phyloP scores from a whole-genome alignment of 2,113 vertebrate species.

The Grantiella picta region DNA sequence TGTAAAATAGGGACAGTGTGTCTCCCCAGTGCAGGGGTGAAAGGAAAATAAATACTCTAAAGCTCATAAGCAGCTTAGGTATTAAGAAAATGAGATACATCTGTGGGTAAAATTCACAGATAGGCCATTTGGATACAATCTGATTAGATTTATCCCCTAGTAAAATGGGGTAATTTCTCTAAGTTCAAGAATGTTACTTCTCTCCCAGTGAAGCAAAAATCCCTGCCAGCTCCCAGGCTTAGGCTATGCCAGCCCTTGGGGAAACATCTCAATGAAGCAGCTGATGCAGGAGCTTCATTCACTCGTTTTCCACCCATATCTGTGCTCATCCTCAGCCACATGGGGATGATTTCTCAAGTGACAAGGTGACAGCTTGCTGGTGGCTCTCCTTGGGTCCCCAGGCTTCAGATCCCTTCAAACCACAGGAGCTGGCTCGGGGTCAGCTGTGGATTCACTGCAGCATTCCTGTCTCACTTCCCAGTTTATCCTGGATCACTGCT shows the following conservation, averaged over 20 bases:
- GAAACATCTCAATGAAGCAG: background rate
- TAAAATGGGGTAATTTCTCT: slow-evolving; percentile 11
- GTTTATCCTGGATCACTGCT: background rate
- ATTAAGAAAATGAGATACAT: slow-evolving; percentile 61
- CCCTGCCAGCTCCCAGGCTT: background rate
- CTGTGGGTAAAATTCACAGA: slow-evolving; percentile 32
- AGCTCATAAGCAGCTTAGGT: slow-evolving; percentile 49
- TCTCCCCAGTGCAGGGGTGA: background rate
- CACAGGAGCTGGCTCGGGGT: background rate
- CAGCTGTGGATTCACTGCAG: background rate
- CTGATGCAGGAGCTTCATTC: background rate
- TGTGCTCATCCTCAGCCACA: accelerated
- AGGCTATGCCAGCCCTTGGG: background rate
- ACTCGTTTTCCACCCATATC: accelerated
- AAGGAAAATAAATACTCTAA: slow-evolving; percentile 53
- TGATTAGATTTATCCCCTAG: slow-evolving; percentile 30
- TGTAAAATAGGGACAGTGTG: slow-evolving; percentile 22
- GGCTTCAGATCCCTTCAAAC: background rate
- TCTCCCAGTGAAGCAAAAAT: background rate
- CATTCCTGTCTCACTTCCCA: background rate
- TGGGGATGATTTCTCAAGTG: accelerated
- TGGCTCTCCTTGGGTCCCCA: accelerated
- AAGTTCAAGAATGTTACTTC: background rate
- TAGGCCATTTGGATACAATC: background rate
- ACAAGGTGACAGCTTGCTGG: background rate